Percentiles rank a stretch among this genome's conserved stretches.
Conservation (phyloP, 1,140 invertebrate species). For the Ptiloglossa arizonensis region DNA sequence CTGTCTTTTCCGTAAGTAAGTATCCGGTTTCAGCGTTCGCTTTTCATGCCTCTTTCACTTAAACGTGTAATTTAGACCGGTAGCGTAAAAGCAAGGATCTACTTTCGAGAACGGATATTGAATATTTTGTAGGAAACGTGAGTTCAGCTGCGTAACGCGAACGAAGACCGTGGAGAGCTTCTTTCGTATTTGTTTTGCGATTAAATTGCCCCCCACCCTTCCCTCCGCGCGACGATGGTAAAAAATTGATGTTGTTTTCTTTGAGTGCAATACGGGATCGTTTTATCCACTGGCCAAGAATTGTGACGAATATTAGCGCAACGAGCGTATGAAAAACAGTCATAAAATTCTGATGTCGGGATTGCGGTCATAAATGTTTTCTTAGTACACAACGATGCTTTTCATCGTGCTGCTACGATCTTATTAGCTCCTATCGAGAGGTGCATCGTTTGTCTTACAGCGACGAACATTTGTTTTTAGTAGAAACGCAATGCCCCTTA, state of each 20-base stretch:
- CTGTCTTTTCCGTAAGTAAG: not conserved
- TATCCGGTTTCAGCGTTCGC: not conserved
- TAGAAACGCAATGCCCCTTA: too few relatives aligned
- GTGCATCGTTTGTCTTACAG: not conserved
- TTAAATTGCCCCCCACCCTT: not conserved
- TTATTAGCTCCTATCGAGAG: constrained; percentile 1
- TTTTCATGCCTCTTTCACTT: constrained; percentile 1
- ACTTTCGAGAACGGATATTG: not conserved
- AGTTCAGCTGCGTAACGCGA: not conserved
- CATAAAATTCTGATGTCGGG: not conserved
- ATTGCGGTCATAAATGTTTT: constrained; percentile 20
- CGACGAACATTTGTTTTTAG: not conserved
- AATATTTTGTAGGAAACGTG: not conserved
- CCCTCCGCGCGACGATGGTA: not conserved
- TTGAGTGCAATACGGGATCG: not conserved
- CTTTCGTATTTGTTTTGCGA: not conserved
- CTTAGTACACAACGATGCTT: constrained; percentile 3
- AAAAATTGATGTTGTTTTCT: not conserved
- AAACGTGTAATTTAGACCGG: not conserved
- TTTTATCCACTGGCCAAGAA: not conserved
- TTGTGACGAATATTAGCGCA: not conserved
- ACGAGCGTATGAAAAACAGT: constrained; percentile 4
- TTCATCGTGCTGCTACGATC: constrained; percentile 14
- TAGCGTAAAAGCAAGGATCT: constrained; percentile 9
- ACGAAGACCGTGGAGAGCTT: not conserved